Percentiles rank a stretch among this genome's conserved stretches.
Conservation (phyloP, 2,113 vertebrate genomes). For the Xiphophorus hellerii region DNA sequence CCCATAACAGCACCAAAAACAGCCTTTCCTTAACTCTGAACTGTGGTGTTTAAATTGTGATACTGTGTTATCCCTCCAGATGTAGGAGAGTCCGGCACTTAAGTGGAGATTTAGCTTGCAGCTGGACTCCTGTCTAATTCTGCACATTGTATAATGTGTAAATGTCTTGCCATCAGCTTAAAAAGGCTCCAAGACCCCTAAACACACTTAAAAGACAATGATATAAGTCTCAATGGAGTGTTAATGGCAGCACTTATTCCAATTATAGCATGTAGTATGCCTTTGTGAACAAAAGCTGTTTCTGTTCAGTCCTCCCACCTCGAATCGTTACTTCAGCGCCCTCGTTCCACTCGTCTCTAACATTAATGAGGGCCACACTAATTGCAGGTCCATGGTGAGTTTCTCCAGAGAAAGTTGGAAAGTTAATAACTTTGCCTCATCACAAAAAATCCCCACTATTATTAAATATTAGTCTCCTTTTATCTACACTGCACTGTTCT, state of each 20-base stretch:
- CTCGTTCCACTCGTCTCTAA: constrained; percentile 26
- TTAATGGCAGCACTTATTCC: constrained; percentile 58
- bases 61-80: constrained; percentile 32
- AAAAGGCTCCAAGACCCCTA: neutral
- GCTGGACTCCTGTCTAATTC: neutral
- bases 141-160: constrained; percentile 10
- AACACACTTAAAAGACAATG: constrained; percentile 27
- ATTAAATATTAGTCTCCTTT: constrained; percentile 33
- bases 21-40: constrained; percentile 14
- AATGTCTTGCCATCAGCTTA: neutral
- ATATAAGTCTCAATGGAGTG: constrained; percentile 30
- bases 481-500: constrained; percentile 6
- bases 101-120: neutral
- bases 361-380: constrained; percentile 43
- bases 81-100: constrained; percentile 2
- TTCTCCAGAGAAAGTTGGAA: constrained; percentile 12
- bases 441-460: constrained; percentile 18
- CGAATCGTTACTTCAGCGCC: constrained; percentile 41
- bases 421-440: constrained; percentile 19
- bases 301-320: constrained; percentile 52
- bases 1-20: constrained; percentile 14
- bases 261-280: constrained; percentile 40
- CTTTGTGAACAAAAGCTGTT: constrained; percentile 44
- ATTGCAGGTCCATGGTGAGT: constrained; percentile 48
- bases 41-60: constrained; percentile 2